Evolutionary conservation across 2,113 vertebrate genomes (phyloP), one percentile per base, ranked within the genome.

Genomic region (Syngnathus floridae): DNA sequence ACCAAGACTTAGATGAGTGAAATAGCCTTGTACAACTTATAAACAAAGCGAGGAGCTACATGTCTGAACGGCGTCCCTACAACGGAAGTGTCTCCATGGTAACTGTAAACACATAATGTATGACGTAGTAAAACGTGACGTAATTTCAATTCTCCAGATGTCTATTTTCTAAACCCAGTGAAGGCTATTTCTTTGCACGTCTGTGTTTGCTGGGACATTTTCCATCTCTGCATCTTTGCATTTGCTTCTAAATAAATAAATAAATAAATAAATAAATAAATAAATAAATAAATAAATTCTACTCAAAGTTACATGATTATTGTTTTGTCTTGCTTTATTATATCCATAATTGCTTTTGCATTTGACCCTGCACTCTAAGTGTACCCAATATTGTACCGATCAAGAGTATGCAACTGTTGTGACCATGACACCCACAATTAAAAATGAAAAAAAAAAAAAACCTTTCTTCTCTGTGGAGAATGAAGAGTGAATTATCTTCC

Each of bases 21-120:
- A 31, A 31, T 31, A 31, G 26, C 26, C 26, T 31, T 31, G 26
- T 31, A 31, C 26, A 31, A 31, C 26, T 31, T 31, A 31, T 31
- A 31, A 31, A 31, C 26, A 31, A 31, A 31, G 26, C 26, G 31
- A 55, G 5, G 7, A 0, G 45, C 54, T 31, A 31, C 13, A 56
- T 2, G 12, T 16, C 1, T 14, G 60, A 26, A 7, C 11, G 1
- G 9, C 11, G 38, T 72, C 21, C n/a, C 36, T 72, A 73, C 56
- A 69, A 38, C 75, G 71, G 77, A 75, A 70, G 59, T 61, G 83
- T 90, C 74, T 64, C 85, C 76, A 73, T 78, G 73, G 61, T 74
- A 76, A 90, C 83, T 31, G 17, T 35, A 37, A 31, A 49, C 48
- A 64, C 35, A 37, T 35, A 35, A 56, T 16, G 26, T 35, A 5